Evolutionary conservation across 2,113 vertebrate genomes (phyloP).

Genomic region (Cheirogaleus medius): DNA sequence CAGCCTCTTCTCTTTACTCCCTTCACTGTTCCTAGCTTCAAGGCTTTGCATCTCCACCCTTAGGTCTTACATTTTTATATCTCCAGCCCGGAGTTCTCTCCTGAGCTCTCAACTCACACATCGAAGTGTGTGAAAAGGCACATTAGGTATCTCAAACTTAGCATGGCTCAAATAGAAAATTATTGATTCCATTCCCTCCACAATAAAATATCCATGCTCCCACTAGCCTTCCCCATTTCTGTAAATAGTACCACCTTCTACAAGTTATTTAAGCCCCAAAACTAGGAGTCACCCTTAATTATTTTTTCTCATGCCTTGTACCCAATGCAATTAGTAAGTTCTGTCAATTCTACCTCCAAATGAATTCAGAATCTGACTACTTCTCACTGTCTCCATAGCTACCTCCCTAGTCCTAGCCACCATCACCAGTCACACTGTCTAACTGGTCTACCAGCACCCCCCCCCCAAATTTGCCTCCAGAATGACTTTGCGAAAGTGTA

Average conservation of each 20-base stretch:
- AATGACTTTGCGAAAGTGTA: background rate
- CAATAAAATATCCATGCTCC: background rate
- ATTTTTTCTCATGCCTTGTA: background rate
- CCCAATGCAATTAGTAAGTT: background rate
- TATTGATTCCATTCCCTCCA: background rate
- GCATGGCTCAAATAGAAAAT: constrained; percentile 32
- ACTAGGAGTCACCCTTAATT: background rate
- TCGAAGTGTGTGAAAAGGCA: background rate
- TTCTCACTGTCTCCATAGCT: background rate
- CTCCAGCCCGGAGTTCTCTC: background rate
- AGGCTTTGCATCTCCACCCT: background rate
- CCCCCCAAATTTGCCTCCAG: background rate
- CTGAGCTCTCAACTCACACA: background rate
- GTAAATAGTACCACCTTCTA: background rate
- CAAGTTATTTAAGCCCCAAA: background rate
- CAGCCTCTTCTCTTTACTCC: background rate
- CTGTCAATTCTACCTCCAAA: background rate
- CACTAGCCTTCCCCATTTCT: background rate
- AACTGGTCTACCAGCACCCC: background rate
- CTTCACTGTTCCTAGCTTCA: background rate
- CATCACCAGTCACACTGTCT: background rate
- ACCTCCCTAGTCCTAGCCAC: background rate
- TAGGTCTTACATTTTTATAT: background rate
- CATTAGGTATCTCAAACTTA: background rate
- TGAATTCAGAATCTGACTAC: background rate